Percentiles rank a stretch among this genome's conserved stretches.
Evolutionary conservation across 2,113 vertebrate genomes (phyloP).

Genomic region (Microcebus ravelobensis): DNA sequence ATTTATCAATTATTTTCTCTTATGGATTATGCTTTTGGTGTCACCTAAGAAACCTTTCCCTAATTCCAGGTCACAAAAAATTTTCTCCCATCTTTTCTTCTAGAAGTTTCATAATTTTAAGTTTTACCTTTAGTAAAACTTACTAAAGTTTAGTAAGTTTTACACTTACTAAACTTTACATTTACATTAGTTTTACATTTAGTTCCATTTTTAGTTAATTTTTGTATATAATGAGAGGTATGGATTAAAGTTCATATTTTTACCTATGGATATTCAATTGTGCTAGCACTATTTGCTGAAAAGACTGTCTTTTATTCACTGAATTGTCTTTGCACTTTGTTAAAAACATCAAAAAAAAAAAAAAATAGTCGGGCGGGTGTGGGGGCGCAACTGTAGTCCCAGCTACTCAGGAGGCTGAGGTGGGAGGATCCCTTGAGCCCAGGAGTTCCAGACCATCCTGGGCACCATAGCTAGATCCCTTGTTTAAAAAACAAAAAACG

Average conservation of each 20-base stretch:
- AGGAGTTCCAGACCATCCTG: too few species aligned
- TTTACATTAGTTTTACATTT: neutral
- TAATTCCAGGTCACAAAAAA: neutral
- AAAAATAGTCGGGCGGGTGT: too few species aligned
- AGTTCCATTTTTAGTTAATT: neutral
- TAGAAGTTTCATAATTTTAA: constrained; percentile 5
- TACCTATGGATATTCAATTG: neutral
- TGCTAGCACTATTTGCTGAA: too few species aligned
- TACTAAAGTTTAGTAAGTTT: too few species aligned
- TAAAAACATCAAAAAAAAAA: too few species aligned
- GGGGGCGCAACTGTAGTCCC: too few species aligned
- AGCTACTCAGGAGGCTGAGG: too few species aligned
- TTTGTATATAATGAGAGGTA: neutral
- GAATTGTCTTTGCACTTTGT: neutral
- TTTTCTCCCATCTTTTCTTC: neutral
- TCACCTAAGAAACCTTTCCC: neutral
- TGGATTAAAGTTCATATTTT: neutral
- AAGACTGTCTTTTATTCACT: too few species aligned
- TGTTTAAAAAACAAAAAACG: too few species aligned
- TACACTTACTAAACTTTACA: too few species aligned
- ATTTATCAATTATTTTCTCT: neutral
- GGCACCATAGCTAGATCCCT: too few species aligned
- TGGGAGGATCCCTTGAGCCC: too few species aligned
- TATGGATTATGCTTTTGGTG: neutral
- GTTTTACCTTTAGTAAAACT: neutral